Percentiles rank a stretch among this genome's conserved stretches.
These are phyloP conservation scores for Pachypsylla venusta DNA, from an alignment of 1,140 invertebrate genomes.

Conservation along the genomic window DNA sequence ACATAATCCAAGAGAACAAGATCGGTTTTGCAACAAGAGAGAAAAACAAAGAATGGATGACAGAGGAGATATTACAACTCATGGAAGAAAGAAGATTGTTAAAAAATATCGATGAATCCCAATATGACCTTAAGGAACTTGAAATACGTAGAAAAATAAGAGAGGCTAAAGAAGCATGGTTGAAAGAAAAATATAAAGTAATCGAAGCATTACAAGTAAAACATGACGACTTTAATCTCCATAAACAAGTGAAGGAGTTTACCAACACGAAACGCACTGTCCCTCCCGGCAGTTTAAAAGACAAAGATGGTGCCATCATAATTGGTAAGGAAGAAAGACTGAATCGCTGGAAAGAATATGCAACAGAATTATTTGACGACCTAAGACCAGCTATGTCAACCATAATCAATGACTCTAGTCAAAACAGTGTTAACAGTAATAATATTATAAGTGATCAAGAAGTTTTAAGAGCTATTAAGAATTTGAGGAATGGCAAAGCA, in stretches of 20 bases:
- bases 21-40: too few species aligned
- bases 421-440: too few species aligned
- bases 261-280: constrained; percentile 9
- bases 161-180: neutral
- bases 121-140: constrained; percentile 3
- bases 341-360: constrained; percentile 17
- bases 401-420: too few species aligned
- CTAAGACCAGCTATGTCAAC: too few species aligned
- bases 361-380: constrained; percentile 1
- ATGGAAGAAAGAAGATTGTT: neutral
- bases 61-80: too few species aligned
- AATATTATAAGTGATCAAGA: too few species aligned
- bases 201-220: constrained; percentile 13
- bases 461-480: too few species aligned
- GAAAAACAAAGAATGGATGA: too few species aligned
- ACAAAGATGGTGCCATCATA: constrained; percentile 15
- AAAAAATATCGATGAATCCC: neutral
- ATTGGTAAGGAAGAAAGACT: constrained; percentile 13
- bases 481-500: neutral
- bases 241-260: constrained; percentile 19
- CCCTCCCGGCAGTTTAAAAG: constrained; percentile 11
- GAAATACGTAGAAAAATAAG: neutral
- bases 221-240: constrained; percentile 17
- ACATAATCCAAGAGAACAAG: too few species aligned
- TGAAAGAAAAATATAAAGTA: constrained; percentile 9